Evolutionary conservation across 2,113 vertebrate species (phyloP).

Genomic region (Clinocottus analis): DNA sequence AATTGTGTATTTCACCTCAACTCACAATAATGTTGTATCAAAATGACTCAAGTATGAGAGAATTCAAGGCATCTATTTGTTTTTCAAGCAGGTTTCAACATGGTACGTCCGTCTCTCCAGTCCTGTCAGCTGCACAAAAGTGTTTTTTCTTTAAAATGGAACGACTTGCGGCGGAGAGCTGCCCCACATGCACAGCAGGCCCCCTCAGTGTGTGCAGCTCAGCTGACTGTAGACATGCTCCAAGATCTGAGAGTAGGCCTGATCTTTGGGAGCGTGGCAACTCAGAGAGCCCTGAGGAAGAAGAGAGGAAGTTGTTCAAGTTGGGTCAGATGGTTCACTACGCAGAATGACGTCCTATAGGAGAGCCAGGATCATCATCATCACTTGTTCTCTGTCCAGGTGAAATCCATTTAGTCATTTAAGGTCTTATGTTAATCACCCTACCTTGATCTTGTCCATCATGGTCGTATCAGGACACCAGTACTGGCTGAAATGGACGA

Average conservation of each 20-base stretch:
- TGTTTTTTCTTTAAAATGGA: conserved; percentile 9
- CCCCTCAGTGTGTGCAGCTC: conserved; percentile 76
- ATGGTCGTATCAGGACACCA: conserved; percentile 94
- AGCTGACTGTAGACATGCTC: conserved; percentile 93
- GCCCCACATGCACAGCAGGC: neutral
- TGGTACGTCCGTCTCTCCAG: conserved; percentile 8
- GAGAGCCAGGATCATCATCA: neutral
- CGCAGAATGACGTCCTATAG: neutral
- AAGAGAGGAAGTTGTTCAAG: neutral
- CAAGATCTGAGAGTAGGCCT: conserved; percentile 89
- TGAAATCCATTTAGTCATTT: neutral
- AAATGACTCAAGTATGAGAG: conserved; percentile 12
- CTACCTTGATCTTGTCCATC: conserved; percentile 95
- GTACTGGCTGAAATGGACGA: conserved; percentile 90
- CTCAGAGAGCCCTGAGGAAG: conserved; percentile 89
- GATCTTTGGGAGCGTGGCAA: conserved; percentile 93
- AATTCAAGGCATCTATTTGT: conserved; percentile 60
- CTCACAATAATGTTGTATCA: conserved; percentile 26
- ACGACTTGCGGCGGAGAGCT: neutral
- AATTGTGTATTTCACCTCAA: neutral
- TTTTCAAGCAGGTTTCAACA: conserved; percentile 49
- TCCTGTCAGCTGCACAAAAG: neutral
- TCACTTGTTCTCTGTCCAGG: too few relatives aligned
- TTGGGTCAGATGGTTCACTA: neutral
- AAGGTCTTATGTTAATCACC: neutral